Evolutionary conservation across 2,797 vertebrate genomes (phyloP), one percentile per base, ranked within the genome.

Genomic region (Sebastes ruberrimus): DNA sequence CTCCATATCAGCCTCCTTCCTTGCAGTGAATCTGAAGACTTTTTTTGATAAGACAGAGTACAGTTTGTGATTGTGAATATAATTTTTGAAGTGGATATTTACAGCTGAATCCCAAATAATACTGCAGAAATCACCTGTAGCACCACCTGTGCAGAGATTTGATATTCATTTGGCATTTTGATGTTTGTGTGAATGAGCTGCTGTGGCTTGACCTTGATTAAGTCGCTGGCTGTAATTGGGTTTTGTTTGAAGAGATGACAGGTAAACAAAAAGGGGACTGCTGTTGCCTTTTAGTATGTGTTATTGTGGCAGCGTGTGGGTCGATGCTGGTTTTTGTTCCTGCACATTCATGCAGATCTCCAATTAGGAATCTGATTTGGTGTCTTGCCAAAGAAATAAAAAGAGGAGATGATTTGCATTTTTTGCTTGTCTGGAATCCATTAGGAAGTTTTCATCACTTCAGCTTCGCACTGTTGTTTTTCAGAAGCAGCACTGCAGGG

Each of bases 121-220:
- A 8, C 11, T 57, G 25, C 53, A 25, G n/a, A 25, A 8, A 14
- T 83, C 57, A 82, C 68, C 74, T 81, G 83, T 70, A 20, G 56
- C 76, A 73, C 20, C 32, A 30, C n/a, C n/a, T 64, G 11, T 64
- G 11, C 35, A 28, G 4, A 27, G 14, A 16, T 30, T 13, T 67
- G 28, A 62, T 16, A 35, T 46, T 30, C 42, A 10, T 56, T 28
- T 69, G 62, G 18, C 35, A 22, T 13, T 69, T 61, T 33, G 33
- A 4, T 23, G 52, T 42, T 10, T 23, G 55, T 42, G 5, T 69
- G 60, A 28, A 49, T 28, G 27, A 57, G 52, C 38, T 30, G 61
- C 33, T 55, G 62, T 18, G 52, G 57, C 52, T 57, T 57, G 71
- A 86, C 78, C 82, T 84, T 88, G 71, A 86, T 82, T 76, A 69